Base-by-base conservation (phyloP, 2,113 vertebrate species). In the Microcebus ravelobensis region DNA sequence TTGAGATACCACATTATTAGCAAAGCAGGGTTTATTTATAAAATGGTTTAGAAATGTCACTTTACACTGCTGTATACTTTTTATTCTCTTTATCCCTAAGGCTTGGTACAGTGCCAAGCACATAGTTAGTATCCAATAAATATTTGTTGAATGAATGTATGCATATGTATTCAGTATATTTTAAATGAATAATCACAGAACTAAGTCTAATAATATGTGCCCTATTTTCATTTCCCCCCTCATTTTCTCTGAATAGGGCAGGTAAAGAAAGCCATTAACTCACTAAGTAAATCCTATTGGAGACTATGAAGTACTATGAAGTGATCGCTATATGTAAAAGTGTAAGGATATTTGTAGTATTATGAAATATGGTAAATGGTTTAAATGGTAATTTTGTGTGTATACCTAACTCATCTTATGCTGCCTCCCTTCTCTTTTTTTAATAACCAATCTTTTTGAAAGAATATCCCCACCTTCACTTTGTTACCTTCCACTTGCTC, bases 181-280 rank as follows among this genome's bases (percentile, higher is more conserved):
- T 92, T 89, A 93, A 96, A 81, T 90, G 88, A 97, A 96, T 93
- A 77, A 67, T 94, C 55, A 93, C 52, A 87, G 83, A 94, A 36
- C 23, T 31, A 79, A 94, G 39, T 91, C 52, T 70, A 93, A 76
- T 36, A 88, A 27, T 77, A 31, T 79, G 15, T 95, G 36, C 88
- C 42, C 20, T 70, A 42, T 70, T 96, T 86, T 86, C 63, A 73
- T 73, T 77, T 57, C 0, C 25, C 31, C 5, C 20, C 39, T 93
- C 45, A 65, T 81, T 57, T 91, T 79, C 50, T 92, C 74, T 90
- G 90, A 95, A 68, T 82, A 86, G 29, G 61, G 63, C 55, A 95
- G 77, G 68, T 90, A 92, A 67, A 70, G 42, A 93, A 90, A 96
- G 48, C 85, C 29, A 50, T 52, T 71, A 92, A 71, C 29, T 7